A percentile compares a stretch with the other conserved stretches of the same genome.
These are phyloP conservation scores for Spizella passerina DNA, from an alignment of 2,797 vertebrate species.

Conservation along the genomic window DNA sequence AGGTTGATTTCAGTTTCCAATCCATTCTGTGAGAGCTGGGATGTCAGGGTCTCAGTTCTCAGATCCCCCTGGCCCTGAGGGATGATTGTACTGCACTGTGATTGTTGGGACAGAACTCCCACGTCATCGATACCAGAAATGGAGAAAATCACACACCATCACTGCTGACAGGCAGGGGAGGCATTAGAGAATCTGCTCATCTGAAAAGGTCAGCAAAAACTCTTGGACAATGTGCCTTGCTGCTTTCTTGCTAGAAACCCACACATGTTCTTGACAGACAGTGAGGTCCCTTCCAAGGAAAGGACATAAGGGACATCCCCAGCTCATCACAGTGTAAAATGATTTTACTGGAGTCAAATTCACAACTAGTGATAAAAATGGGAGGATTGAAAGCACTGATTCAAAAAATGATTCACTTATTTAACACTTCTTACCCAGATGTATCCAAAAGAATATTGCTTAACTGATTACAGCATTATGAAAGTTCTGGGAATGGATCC, in stretches of 20 bases:
- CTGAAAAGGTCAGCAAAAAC: constrained; percentile 4
- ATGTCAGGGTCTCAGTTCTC: not conserved
- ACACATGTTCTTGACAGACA: constrained; percentile 26
- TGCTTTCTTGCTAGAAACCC: constrained; percentile 39
- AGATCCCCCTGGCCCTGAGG: not conserved
- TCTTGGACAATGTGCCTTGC: not conserved
- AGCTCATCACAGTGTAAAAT: not conserved
- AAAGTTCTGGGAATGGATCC: not conserved
- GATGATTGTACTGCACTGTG: not conserved
- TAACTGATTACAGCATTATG: not conserved
- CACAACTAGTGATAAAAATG: not conserved
- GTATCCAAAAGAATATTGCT: not conserved
- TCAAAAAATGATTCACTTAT: not conserved
- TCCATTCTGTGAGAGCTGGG: not conserved
- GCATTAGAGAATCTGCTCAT: not conserved
- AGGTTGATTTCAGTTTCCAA: not conserved
- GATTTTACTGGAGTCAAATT: not conserved
- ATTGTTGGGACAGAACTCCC: not conserved
- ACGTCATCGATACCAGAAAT: not conserved
- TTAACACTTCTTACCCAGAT: not conserved
- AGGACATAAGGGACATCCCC: not conserved
- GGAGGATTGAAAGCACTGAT: not conserved
- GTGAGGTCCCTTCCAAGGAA: not conserved
- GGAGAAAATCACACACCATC: not conserved
- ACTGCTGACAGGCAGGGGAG: not conserved